These are phyloP conservation scores for Rhynchonycteris naso DNA, from an alignment of 2,797 vertebrate species.

Conservation along the genomic window DNA sequence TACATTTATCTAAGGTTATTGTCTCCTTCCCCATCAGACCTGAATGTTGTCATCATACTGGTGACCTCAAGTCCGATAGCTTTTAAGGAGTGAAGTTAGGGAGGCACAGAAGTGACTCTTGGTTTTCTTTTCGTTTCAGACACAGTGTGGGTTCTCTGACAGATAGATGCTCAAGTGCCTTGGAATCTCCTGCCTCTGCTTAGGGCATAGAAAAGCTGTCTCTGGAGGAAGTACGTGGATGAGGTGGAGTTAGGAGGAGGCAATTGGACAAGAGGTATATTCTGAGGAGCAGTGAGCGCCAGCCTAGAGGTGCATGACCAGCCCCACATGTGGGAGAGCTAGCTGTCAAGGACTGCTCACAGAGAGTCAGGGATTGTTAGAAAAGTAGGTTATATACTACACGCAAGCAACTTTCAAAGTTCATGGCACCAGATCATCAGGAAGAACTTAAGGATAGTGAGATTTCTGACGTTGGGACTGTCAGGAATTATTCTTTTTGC, in stretches of 20 bases:
- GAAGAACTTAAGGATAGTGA: background rate
- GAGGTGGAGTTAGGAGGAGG: background rate
- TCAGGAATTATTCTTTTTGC: background rate
- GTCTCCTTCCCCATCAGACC: background rate
- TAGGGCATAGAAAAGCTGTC: background rate
- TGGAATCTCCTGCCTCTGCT: background rate
- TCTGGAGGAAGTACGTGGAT: background rate
- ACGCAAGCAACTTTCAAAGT: background rate
- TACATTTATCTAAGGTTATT: background rate
- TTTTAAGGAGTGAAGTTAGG: background rate
- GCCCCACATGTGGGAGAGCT: background rate
- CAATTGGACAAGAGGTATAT: conserved; percentile 3
- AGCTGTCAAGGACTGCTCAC: background rate
- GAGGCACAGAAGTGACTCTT: background rate
- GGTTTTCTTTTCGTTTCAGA: background rate
- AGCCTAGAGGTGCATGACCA: background rate
- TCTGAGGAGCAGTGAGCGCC: background rate
- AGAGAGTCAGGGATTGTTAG: background rate
- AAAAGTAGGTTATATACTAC: background rate
- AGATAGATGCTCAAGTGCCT: background rate
- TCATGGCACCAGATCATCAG: background rate
- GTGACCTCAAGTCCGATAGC: background rate
- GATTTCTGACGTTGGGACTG: background rate
- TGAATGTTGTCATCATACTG: background rate
- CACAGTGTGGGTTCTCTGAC: background rate